Conservation (phyloP, 30 jellyfish, hydroid and myxozoan species). For the Chrysaora quinquecirrha region DNA sequence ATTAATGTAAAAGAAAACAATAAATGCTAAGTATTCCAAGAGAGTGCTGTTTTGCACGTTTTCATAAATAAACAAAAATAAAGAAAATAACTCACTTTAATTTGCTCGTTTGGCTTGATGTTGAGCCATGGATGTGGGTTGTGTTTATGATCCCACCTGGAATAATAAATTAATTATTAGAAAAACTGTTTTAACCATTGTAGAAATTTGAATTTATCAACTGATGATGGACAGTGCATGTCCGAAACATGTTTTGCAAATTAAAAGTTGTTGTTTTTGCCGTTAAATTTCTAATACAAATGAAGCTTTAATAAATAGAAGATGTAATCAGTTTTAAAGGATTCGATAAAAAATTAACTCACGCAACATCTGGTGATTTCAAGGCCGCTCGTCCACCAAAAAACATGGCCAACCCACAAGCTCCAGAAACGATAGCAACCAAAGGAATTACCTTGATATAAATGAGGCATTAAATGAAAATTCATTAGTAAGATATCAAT, state of each 20-base stretch:
- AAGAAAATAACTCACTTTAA: background rate
- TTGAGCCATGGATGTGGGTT: conserved; percentile 22
- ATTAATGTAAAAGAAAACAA: no score
- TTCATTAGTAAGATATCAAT: no score
- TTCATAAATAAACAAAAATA: no score
- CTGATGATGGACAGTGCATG: background rate
- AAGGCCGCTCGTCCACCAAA: background rate
- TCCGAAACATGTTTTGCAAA: background rate
- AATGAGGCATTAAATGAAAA: no score
- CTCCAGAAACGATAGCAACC: background rate
- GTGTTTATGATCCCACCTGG: conserved; percentile 21
- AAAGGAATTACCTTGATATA: background rate
- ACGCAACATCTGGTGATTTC: background rate
- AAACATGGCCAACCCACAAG: background rate
- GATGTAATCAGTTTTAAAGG: background rate
- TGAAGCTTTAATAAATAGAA: no score
- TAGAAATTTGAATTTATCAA: background rate
- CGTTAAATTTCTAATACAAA: no score
- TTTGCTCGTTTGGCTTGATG: conserved; percentile 9
- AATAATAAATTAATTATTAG: background rate
- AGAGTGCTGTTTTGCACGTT: no score
- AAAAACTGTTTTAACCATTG: background rate
- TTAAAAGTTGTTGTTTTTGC: no score
- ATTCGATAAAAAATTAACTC: background rate
- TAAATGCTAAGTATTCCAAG: no score